phyloP scores from a whole-genome alignment of 92 coral and sea anemone genomes.

The Blastomussa wellsi region DNA sequence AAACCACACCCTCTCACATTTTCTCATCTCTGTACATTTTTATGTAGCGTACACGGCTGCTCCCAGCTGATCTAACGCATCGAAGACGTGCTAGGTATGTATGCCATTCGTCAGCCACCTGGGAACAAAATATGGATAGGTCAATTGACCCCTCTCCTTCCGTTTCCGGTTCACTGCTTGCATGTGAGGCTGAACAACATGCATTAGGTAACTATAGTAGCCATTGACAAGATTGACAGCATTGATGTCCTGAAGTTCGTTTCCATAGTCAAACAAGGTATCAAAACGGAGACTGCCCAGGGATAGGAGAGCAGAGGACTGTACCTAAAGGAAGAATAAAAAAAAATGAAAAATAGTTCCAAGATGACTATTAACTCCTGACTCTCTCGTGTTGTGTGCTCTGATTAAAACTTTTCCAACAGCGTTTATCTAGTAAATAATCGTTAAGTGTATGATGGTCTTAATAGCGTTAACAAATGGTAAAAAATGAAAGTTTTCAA shows the following conservation, averaged over 20 bases:
- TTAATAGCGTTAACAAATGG: too few species aligned
- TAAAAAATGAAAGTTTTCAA: too few species aligned
- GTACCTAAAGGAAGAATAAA: conserved; percentile 20
- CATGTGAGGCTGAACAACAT: conserved; percentile 8
- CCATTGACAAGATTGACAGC: conserved; percentile 29
- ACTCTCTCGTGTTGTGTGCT: too few species aligned
- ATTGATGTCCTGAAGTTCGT: conserved; percentile 30
- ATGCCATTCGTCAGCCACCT: conserved; percentile 50
- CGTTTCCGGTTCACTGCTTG: conserved; percentile 32
- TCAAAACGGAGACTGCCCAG: conserved; percentile 49
- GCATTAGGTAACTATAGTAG: conserved; percentile 27
- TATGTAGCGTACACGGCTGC: too few species aligned
- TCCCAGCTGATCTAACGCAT: too few species aligned
- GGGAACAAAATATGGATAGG: conserved; percentile 55
- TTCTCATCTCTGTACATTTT: too few species aligned
- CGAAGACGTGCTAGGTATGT: not conserved
- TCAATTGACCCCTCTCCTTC: conserved; percentile 34
- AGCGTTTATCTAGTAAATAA: too few species aligned
- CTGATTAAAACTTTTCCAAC: too few species aligned
- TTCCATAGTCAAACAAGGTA: conserved; percentile 44
- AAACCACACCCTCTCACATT: too few species aligned
- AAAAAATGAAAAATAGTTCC: not conserved
- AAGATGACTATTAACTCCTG: too few species aligned
- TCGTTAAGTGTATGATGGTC: too few species aligned
- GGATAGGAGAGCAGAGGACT: conserved; percentile 20